A percentile compares a stretch with the other conserved stretches of the same genome.
Conservation (phyloP, 2,113 vertebrate genomes). For the Indicator indicator region DNA sequence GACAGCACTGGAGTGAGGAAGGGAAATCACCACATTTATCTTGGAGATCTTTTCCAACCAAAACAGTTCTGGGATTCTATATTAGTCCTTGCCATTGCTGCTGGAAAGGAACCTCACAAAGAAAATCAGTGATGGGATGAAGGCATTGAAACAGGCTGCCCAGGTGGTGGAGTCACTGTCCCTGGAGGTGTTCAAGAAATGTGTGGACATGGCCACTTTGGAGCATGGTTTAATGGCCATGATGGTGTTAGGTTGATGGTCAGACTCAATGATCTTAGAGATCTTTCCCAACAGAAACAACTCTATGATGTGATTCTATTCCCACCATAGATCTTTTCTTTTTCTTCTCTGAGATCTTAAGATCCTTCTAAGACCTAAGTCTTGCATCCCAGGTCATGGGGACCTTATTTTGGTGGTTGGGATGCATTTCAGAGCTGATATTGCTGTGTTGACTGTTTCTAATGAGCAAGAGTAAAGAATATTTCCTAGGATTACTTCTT, state of each 20-base stretch:
- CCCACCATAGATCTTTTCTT: background rate
- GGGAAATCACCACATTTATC: background rate
- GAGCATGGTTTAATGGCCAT: no score
- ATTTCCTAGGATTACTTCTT: conserved; percentile 1
- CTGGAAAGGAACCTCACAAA: background rate
- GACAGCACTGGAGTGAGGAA: background rate
- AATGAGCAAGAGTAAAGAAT: conserved; percentile 12
- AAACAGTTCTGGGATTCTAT: background rate
- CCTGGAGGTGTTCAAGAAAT: no score
- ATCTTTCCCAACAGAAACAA: no score
- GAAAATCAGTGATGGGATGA: background rate
- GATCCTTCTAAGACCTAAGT: background rate
- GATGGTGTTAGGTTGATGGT: no score
- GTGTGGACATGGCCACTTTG: no score
- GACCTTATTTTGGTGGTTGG: background rate
- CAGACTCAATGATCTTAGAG: no score
- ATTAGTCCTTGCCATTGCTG: background rate
- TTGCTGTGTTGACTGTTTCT: background rate
- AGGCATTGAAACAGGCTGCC: no score
- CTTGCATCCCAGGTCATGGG: background rate
- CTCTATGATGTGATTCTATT: background rate
- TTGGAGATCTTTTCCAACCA: no score
- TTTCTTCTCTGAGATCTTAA: background rate
- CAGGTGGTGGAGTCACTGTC: no score
- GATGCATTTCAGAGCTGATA: background rate